Evolutionary conservation across 2,113 vertebrate genomes (phyloP).

Genomic region (Tetraodon nigroviridis): DNA sequence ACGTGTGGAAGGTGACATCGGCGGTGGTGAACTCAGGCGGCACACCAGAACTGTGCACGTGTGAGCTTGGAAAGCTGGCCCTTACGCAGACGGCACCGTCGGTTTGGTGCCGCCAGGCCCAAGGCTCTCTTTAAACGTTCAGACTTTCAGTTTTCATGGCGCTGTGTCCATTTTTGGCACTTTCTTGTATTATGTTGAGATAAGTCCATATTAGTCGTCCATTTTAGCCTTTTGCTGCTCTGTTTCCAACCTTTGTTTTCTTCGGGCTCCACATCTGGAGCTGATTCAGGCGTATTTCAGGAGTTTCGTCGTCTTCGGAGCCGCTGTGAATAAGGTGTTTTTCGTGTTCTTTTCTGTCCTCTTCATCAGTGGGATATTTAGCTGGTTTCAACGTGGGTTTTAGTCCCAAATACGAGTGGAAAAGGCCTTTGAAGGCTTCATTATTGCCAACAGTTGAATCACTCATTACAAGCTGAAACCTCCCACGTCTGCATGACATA

Average conservation of each 20-base stretch:
- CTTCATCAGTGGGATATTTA: constrained; percentile 16
- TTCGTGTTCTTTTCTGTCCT: constrained; percentile 20
- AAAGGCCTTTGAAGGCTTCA: constrained; percentile 16
- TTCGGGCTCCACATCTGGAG: constrained; percentile 46
- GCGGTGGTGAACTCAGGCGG: constrained; percentile 32
- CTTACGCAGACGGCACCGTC: constrained; percentile 40
- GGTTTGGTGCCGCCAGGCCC: constrained; percentile 24
- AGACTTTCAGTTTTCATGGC: constrained; percentile 24
- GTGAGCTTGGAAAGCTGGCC: constrained; percentile 38
- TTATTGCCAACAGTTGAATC: constrained; percentile 27
- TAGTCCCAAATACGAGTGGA: constrained; percentile 11
- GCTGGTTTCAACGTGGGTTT: constrained; percentile 8
- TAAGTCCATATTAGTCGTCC: constrained; percentile 20
- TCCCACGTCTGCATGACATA: constrained; percentile 27
- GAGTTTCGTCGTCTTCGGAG: constrained; percentile 29
- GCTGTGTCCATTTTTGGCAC: constrained; percentile 38
- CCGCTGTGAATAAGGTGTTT: constrained; percentile 30
- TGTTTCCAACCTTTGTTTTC: constrained; percentile 27
- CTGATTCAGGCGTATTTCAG: constrained; percentile 42
- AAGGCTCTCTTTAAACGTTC: constrained; percentile 32
- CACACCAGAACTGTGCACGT: constrained; percentile 53
- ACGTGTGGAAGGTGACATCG: constrained; percentile 43
- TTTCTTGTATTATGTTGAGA: constrained; percentile 37
- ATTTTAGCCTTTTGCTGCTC: constrained; percentile 23
- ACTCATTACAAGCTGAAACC: constrained; percentile 31